Percentiles rank a stretch among this genome's conserved stretches.
Evolutionary conservation across 2,113 vertebrate species (phyloP).

Genomic region (Rhombomys opimus): DNA sequence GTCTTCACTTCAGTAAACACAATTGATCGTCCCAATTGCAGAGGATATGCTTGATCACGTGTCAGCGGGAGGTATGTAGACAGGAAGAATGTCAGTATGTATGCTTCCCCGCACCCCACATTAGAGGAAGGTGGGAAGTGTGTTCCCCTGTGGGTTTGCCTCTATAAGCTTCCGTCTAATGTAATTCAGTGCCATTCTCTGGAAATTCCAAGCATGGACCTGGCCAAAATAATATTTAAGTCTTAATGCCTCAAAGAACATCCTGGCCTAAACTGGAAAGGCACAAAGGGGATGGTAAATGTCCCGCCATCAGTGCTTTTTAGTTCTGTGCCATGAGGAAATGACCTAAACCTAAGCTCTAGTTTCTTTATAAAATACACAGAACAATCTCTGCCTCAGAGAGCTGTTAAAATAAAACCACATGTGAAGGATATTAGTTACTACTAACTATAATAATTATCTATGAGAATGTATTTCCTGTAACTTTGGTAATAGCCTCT

Average conservation of each 20-base stretch:
- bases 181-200: not conserved
- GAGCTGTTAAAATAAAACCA: not conserved
- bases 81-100: not conserved
- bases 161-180: not conserved
- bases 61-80: not conserved
- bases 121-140: not conserved
- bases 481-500: not conserved
- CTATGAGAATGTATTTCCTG: not conserved
- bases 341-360: not conserved
- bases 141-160: not conserved
- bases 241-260: not conserved
- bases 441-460: not conserved
- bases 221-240: constrained; percentile 20
- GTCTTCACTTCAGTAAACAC: not conserved
- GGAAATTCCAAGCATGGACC: not conserved
- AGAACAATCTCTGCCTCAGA: not conserved
- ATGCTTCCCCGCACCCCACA: not conserved
- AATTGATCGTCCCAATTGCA: not conserved
- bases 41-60: not conserved
- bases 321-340: not conserved
- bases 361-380: not conserved
- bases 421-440: not conserved
- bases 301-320: not conserved
- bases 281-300: not conserved
- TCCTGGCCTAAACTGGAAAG: not conserved